phyloP scores from a whole-genome alignment of 1,140 invertebrate genomes.

The Drosophila obscura region DNA sequence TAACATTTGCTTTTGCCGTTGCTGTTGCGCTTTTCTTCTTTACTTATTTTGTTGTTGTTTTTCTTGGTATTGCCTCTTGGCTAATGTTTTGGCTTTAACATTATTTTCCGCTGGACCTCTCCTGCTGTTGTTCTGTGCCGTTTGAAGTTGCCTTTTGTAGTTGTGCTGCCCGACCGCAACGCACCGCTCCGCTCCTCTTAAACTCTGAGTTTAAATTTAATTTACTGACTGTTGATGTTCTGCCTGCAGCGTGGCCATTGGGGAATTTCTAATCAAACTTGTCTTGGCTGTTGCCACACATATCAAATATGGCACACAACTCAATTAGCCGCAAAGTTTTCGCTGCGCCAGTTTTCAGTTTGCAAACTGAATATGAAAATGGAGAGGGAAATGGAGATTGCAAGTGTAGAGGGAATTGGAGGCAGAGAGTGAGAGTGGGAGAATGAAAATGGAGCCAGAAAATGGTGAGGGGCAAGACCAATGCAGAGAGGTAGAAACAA shows the following conservation, averaged over 20 bases:
- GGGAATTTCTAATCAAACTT: slow-evolving; percentile 16
- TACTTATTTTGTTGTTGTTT: slow-evolving; percentile 12
- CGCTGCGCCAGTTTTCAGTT: slow-evolving; percentile 14
- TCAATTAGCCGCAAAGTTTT: slow-evolving; percentile 46
- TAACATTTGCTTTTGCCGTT: slow-evolving; percentile 41
- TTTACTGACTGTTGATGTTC: slow-evolving; percentile 38
- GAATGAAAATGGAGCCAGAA: too few relatives aligned
- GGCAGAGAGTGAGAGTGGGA: too few relatives aligned
- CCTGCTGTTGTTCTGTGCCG: slow-evolving; percentile 36
- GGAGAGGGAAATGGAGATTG: background rate
- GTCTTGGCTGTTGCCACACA: slow-evolving; percentile 3
- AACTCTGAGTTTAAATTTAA: slow-evolving; percentile 16
- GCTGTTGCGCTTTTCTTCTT: slow-evolving; percentile 43
- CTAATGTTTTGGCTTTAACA: slow-evolving; percentile 66
- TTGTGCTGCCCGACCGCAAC: slow-evolving; percentile 3
- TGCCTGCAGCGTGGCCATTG: background rate
- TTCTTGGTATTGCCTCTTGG: slow-evolving; percentile 54
- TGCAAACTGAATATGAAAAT: slow-evolving; percentile 24
- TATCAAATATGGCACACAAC: slow-evolving; percentile 41
- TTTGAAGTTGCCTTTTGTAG: slow-evolving; percentile 70
- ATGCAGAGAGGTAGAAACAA: background rate
- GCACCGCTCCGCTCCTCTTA: background rate
- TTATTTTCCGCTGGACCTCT: slow-evolving; percentile 47
- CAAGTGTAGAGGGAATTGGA: background rate
- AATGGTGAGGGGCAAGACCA: background rate